phyloP scores from a whole-genome alignment of 2,797 vertebrate genomes.

The Cynodonichthys magdalenae region DNA sequence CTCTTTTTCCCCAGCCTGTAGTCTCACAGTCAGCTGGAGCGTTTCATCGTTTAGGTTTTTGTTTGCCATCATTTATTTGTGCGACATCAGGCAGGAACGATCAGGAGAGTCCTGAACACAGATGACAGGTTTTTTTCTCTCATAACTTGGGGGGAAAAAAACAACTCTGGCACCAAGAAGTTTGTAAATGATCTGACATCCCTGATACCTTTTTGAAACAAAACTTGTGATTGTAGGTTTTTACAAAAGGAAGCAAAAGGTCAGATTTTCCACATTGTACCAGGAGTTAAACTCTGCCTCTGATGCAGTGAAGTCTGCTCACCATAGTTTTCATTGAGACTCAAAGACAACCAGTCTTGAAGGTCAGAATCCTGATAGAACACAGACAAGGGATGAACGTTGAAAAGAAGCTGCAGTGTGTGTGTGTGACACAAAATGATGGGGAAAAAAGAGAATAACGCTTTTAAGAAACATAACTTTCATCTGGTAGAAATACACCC shows the following conservation, averaged over 20 bases:
- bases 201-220: too few relatives aligned
- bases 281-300: background rate
- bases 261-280: background rate
- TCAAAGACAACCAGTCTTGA: conserved; percentile 56
- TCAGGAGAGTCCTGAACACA: conserved; percentile 47
- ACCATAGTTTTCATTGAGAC: conserved; percentile 46
- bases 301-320: conserved; percentile 29
- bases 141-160: background rate
- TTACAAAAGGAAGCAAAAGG: background rate
- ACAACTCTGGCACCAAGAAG: background rate
- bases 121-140: conserved; percentile 3
- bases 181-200: too few relatives aligned
- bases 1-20: conserved; percentile 53
- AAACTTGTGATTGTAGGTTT: too few relatives aligned
- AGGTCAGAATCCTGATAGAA: conserved; percentile 55
- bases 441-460: too few relatives aligned
- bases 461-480: too few relatives aligned
- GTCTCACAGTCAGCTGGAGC: conserved; percentile 59
- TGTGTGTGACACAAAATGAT: too few relatives aligned
- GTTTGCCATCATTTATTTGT: conserved; percentile 28
- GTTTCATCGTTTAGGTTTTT: conserved; percentile 52
- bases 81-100: conserved; percentile 10
- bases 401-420: too few relatives aligned
- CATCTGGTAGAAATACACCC: too few relatives aligned
- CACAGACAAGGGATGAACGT: background rate